These are phyloP conservation scores for Leptinotarsa texana DNA, from an alignment of 1,140 invertebrate genomes.

Conservation along the genomic window DNA sequence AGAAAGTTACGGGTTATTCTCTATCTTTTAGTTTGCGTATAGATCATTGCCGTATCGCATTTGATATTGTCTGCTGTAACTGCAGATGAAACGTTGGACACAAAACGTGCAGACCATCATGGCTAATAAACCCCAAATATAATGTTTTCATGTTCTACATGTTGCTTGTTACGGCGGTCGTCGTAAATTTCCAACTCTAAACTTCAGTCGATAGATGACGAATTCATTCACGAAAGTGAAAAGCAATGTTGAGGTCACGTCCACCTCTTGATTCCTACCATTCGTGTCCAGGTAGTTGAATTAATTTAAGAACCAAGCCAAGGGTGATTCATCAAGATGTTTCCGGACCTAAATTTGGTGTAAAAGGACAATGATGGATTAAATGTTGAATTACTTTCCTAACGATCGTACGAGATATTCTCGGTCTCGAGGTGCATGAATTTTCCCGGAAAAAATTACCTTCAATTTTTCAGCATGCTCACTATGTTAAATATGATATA, in stretches of 20 bases:
- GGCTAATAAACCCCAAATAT: too few relatives aligned
- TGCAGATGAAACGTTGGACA: too few relatives aligned
- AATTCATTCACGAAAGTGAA: too few relatives aligned
- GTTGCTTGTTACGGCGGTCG: too few relatives aligned
- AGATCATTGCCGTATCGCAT: too few relatives aligned
- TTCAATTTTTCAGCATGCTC: neutral
- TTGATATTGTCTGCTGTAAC: too few relatives aligned
- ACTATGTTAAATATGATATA: neutral
- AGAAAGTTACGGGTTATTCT: too few relatives aligned
- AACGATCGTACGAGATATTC: neutral
- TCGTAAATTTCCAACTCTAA: too few relatives aligned
- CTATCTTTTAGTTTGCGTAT: too few relatives aligned
- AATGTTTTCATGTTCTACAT: too few relatives aligned
- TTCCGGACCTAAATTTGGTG: conserved; percentile 4
- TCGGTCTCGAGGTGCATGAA: neutral
- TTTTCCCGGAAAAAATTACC: conserved; percentile 1
- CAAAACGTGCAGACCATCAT: too few relatives aligned
- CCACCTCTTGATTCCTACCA: neutral
- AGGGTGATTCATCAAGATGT: conserved; percentile 5
- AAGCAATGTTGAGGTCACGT: neutral
- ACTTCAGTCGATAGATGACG: too few relatives aligned
- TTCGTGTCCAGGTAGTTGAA: conserved; percentile 1
- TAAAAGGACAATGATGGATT: conserved; percentile 3
- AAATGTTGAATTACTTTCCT: conserved; percentile 2
- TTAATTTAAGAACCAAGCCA: neutral